Evolutionary conservation across 2,888 invertebrate genomes (phyloP).

Genomic region (Steinernema carpocapsae): DNA sequence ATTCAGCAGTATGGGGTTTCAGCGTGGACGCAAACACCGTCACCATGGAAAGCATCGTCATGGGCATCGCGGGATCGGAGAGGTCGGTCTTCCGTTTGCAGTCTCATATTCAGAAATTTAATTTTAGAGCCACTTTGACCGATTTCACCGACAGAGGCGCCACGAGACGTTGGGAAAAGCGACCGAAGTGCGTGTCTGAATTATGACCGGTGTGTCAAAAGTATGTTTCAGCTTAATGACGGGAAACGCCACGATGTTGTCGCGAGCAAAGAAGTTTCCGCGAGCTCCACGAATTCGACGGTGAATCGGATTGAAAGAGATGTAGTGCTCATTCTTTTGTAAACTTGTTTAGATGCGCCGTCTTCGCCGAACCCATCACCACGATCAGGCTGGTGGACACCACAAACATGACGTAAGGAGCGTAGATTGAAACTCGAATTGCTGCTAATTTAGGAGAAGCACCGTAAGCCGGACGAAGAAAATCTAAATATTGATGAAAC

Average conservation of each 20-base stretch:
- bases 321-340: not conserved
- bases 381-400: not conserved
- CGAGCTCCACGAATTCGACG: not conserved
- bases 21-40: not conserved
- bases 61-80: not conserved
- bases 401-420: not conserved
- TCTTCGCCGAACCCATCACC: slow-evolving; percentile 24
- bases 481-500: not conserved
- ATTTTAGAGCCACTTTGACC: not conserved
- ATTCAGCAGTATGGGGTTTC: no score
- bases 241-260: not conserved
- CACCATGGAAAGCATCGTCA: not conserved
- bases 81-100: not conserved
- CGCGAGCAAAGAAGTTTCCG: not conserved
- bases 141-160: slow-evolving; percentile 11
- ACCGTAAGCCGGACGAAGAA: not conserved
- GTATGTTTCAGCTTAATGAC: slow-evolving; percentile 21
- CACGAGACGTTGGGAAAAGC: slow-evolving; percentile 6
- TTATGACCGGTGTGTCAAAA: not conserved
- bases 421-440: not conserved
- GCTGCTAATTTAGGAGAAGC: not conserved
- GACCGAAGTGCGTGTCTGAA: not conserved
- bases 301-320: not conserved
- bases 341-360: slow-evolving; percentile 26
- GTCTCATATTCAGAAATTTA: not conserved